Percentiles rank a stretch among this genome's conserved stretches.
These are phyloP conservation scores for Aurelia sp. DNA, from an alignment of 30 jellyfish, hydroid and myxozoan species.

Conservation along the genomic window DNA sequence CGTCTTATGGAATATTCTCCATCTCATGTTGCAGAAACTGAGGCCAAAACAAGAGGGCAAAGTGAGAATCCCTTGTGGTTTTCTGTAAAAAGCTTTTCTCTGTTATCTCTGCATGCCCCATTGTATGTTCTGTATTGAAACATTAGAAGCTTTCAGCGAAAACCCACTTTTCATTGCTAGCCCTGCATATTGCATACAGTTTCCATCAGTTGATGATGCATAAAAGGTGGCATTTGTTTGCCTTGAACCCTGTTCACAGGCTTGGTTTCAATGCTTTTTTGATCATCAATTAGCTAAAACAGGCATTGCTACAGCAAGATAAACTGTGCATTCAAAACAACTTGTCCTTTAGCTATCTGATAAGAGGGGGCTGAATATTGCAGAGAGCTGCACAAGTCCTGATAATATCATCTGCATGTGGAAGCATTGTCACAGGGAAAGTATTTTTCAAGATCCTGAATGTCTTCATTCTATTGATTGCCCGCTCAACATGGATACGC, in stretches of 20 bases:
- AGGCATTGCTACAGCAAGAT: too few species aligned
- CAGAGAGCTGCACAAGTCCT: slow-evolving; percentile 69
- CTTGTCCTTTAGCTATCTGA: neutral
- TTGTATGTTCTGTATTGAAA: too few species aligned
- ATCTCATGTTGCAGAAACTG: slow-evolving; percentile 6
- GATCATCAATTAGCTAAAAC: too few species aligned
- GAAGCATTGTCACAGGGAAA: slow-evolving; percentile 56
- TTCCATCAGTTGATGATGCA: too few species aligned
- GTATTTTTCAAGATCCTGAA: slow-evolving; percentile 44
- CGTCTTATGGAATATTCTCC: slow-evolving; percentile 16
- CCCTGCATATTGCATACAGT: too few species aligned
- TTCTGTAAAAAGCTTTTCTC: neutral
- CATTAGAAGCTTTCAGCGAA: too few species aligned
- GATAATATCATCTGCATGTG: slow-evolving; percentile 59
- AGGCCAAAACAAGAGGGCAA: slow-evolving; percentile 58
- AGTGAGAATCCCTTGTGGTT: slow-evolving; percentile 29
- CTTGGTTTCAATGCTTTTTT: too few species aligned
- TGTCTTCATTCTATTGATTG: slow-evolving; percentile 47
- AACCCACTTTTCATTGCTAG: too few species aligned
- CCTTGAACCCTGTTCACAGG: too few species aligned
- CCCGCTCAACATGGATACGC: slow-evolving; percentile 56
- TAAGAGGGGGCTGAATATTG: slow-evolving; percentile 57
- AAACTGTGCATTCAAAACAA: too few species aligned
- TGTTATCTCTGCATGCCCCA: neutral
- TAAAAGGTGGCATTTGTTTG: too few species aligned